Evolutionary conservation across 2,888 invertebrate species (phyloP).

Genomic region (Thereva nobilitata): DNA sequence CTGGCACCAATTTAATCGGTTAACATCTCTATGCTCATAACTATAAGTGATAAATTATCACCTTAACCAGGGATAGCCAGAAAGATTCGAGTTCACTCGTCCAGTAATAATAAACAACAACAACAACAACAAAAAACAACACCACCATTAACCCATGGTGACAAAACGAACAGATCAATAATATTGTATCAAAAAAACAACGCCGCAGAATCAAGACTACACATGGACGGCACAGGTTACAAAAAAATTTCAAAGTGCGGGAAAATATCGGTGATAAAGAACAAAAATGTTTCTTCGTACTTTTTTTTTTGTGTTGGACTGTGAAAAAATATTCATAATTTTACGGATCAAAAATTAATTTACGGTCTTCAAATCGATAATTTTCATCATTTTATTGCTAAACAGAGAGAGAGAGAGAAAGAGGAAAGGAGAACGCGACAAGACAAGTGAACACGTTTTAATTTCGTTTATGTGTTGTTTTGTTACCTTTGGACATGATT

Average conservation of each 20-base stretch:
- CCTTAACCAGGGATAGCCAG: slow-evolving; percentile 24
- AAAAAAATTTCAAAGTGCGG: no score
- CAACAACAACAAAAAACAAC: slow-evolving; percentile 23
- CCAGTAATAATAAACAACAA: slow-evolving; percentile 13
- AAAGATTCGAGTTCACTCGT: not conserved
- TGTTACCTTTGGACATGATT: no score
- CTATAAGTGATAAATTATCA: slow-evolving; percentile 37
- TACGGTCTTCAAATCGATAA: slow-evolving; percentile 32
- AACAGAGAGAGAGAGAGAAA: not conserved
- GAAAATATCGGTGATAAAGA: slow-evolving; percentile 20
- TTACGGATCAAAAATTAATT: slow-evolving; percentile 37
- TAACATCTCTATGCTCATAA: slow-evolving; percentile 31
- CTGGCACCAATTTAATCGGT: slow-evolving; percentile 32
- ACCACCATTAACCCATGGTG: not conserved
- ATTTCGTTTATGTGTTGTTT: no score
- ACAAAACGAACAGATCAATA: no score
- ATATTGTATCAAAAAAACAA: no score
- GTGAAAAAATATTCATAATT: slow-evolving; percentile 31
- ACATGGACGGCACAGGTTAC: no score
- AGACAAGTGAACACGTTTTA: no score
- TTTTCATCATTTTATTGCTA: slow-evolving; percentile 26
- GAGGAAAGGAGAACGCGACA: no score
- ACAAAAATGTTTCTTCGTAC: not conserved
- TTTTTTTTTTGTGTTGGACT: not conserved
- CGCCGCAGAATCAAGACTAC: no score